Evolutionary conservation across 1,140 invertebrate genomes (phyloP).

Genomic region (Elymnias hypermnestra): DNA sequence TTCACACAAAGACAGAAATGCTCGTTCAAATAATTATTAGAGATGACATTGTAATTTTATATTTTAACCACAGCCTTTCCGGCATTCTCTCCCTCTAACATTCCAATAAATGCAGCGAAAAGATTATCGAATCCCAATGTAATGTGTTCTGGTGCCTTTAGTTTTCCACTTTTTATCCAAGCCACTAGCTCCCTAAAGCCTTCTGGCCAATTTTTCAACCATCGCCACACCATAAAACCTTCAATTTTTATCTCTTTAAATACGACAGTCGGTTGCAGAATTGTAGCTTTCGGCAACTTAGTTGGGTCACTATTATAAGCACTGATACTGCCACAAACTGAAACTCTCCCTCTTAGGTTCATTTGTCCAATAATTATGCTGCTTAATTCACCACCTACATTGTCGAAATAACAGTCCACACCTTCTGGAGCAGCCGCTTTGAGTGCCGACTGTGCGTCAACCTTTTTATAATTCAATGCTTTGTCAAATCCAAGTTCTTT

Average conservation of each 20-base stretch:
- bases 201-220: constrained; percentile 50
- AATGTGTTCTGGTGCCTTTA: constrained; percentile 75
- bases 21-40: no score
- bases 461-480: constrained; percentile 84
- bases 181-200: constrained; percentile 59
- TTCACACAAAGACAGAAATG: no score
- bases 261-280: constrained; percentile 72
- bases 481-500: constrained; percentile 81
- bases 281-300: constrained; percentile 67
- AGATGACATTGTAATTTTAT: no score
- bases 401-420: constrained; percentile 84
- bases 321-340: constrained; percentile 79
- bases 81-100: constrained; percentile 77
- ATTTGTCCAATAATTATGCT: constrained; percentile 78
- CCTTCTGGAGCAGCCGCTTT: constrained; percentile 78
- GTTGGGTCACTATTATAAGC: constrained; percentile 65
- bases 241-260: constrained; percentile 69
- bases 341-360: constrained; percentile 76
- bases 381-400: constrained; percentile 80
- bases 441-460: constrained; percentile 73
- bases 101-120: constrained; percentile 76
- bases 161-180: constrained; percentile 75
- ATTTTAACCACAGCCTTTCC: constrained; percentile 79
- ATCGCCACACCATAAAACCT: constrained; percentile 58
- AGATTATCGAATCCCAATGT: constrained; percentile 78